These are phyloP conservation scores for Acanthurus tractus DNA, from an alignment of 2,797 vertebrate genomes.

Conservation along the genomic window DNA sequence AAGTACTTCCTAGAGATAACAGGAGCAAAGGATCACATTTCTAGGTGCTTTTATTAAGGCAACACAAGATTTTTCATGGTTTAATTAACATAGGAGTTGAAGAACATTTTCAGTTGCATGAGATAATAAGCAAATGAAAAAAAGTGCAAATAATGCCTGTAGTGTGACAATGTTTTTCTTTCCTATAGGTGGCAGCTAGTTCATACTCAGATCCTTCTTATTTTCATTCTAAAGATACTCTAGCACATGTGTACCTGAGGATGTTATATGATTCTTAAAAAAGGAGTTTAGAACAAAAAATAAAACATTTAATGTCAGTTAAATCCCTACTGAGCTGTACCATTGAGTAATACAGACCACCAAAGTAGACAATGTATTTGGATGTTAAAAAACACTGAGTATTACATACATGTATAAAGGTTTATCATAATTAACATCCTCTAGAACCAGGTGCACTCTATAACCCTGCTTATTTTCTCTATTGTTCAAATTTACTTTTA, in stretches of 20 bases:
- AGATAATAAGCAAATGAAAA: too few species aligned
- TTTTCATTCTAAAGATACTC: background rate
- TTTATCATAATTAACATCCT: slow-evolving; percentile 1
- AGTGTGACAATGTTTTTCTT: background rate
- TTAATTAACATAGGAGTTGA: background rate
- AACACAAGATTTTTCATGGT: background rate
- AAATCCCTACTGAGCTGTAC: background rate
- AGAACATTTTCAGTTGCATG: background rate
- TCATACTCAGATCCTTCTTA: background rate
- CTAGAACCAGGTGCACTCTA: background rate
- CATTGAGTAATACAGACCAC: background rate
- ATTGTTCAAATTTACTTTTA: slow-evolving; percentile 21
- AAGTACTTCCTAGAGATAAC: slow-evolving; percentile 89
- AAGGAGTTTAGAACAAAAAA: background rate
- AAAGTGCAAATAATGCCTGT: background rate
- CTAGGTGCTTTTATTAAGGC: background rate
- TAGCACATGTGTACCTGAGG: background rate
- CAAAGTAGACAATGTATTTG: background rate
- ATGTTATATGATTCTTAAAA: background rate
- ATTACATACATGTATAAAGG: background rate
- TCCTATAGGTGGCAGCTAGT: background rate
- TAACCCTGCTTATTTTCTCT: background rate
- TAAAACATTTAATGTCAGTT: background rate
- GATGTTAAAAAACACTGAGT: too few species aligned
- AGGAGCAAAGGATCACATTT: slow-evolving; percentile 3